A percentile compares a stretch with the other conserved stretches of the same genome.
Evolutionary conservation across 1,140 invertebrate species (phyloP).

Genomic region (honey bee (Apis mellifera)): DNA sequence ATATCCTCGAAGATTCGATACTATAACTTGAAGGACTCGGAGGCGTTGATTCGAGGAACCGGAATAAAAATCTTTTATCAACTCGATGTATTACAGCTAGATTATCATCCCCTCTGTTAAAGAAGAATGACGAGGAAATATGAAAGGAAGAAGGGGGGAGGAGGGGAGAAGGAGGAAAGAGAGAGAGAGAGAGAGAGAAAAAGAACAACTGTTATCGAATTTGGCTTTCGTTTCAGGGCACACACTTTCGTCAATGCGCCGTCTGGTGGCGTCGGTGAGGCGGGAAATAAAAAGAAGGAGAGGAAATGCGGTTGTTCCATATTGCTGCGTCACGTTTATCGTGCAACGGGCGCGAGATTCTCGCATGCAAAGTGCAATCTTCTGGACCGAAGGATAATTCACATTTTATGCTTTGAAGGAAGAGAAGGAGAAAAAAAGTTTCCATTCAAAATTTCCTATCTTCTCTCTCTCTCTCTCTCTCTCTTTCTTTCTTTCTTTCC

Average conservation of each 20-base stretch:
- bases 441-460: background rate
- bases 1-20: slow-evolving; percentile 25
- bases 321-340: slow-evolving; percentile 37
- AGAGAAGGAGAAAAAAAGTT: background rate
- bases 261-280: background rate
- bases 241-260: background rate
- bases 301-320: slow-evolving; percentile 28
- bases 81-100: background rate
- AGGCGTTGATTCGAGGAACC: slow-evolving; percentile 23
- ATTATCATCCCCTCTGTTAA: no score
- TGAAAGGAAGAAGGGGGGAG: background rate
- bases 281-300: background rate
- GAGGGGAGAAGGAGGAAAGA: no score
- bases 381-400: slow-evolving; percentile 7
- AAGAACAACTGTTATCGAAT: slow-evolving; percentile 19
- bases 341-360: slow-evolving; percentile 6
- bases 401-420: slow-evolving; percentile 2
- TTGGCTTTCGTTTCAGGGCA: slow-evolving; percentile 32
- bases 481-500: no score
- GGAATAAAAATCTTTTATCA: background rate
- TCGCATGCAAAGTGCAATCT: slow-evolving; percentile 31
- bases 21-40: slow-evolving; percentile 3
- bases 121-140: background rate
- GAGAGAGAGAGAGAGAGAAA: background rate
- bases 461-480: background rate